Base-by-base conservation (phyloP, 2,797 vertebrate species). In the Rhyacichthys aspro region DNA sequence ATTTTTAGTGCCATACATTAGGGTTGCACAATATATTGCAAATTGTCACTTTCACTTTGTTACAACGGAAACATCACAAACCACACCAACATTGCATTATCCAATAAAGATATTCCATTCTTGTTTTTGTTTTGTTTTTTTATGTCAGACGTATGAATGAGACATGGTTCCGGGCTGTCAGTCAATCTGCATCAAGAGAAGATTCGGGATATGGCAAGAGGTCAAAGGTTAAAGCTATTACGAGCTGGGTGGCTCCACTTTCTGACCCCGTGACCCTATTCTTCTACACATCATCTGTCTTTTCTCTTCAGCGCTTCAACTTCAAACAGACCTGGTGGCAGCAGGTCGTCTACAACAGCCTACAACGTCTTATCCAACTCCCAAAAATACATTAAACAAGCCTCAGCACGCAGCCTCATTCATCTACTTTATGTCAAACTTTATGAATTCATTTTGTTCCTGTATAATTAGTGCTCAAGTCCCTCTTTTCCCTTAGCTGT, bases 191-290 rank as follows among this genome's bases (percentile, higher is more conserved):
- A 84, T 88, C 82, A 90, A 46, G 76, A 79, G 78, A 84, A 38
- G 61, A 80, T 67, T 74, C 45, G 53, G 75, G 81, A 87, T 72
- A 81, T 16, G 43, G 59, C 52, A 28, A 34, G 45, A 65, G 78
- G 90, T 82, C 88, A 86, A 70, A 89, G 92, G 91, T 92, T 92
- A 92, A 91, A 90, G 82, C 88, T 86, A 92, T 93, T 93, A 92
- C 82, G 81, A 89, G 80, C 72, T 73, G 87, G 84, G 89, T 72
- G 85, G 79, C 84, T 89, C 80, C 74, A 72, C 85, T 86, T 72
- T 79, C 71, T 78, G 84, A 88, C 86, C 84, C 81, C 41, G 8
- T 14, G 33, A 52, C 49, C 49, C 12, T 34, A 53, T 67, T 82
- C 79, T 70, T 80, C 75, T 66, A 45, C 61, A 44, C 59, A 52